A percentile compares a stretch with the other conserved stretches of the same genome.
phyloP scores from a whole-genome alignment of 2,797 vertebrate genomes.

The Neopelma chrysocephalum region DNA sequence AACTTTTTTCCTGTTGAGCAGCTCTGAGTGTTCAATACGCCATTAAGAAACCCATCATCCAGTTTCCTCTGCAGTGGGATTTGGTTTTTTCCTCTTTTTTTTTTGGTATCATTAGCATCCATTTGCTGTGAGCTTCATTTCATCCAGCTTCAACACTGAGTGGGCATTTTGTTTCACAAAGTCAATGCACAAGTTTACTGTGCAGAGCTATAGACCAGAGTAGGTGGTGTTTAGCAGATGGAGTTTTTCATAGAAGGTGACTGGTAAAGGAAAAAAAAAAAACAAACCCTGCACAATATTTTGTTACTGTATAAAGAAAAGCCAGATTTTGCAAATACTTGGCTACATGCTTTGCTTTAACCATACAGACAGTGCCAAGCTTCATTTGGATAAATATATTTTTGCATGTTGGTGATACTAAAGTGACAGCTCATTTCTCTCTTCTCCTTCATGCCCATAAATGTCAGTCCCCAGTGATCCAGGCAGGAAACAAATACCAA shows the following conservation, averaged over 20 bases:
- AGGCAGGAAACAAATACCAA: background rate
- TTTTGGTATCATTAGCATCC: slow-evolving; percentile 69
- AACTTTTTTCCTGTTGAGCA: slow-evolving; percentile 12
- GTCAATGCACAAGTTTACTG: background rate
- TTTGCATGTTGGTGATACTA: background rate
- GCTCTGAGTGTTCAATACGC: background rate
- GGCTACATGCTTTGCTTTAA: background rate
- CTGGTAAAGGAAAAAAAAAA: background rate
- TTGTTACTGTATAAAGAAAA: slow-evolving; percentile 39
- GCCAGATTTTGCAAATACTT: slow-evolving; percentile 13
- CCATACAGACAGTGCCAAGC: background rate
- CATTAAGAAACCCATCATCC: slow-evolving; percentile 10
- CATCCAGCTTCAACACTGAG: background rate
- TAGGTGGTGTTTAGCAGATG: slow-evolving; percentile 50
- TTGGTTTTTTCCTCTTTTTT: background rate
- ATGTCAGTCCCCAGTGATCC: background rate
- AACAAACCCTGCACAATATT: slow-evolving; percentile 12
- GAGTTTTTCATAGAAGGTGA: slow-evolving; percentile 28
- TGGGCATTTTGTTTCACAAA: slow-evolving; percentile 9
- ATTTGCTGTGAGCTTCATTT: slow-evolving; percentile 29
- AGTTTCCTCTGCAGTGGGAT: background rate
- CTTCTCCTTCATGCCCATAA: background rate
- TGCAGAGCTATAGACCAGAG: background rate
- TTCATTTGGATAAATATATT: background rate
- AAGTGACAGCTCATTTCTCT: background rate